Conservation (phyloP, 2,113 vertebrate genomes). For the Echinops telfairi region DNA sequence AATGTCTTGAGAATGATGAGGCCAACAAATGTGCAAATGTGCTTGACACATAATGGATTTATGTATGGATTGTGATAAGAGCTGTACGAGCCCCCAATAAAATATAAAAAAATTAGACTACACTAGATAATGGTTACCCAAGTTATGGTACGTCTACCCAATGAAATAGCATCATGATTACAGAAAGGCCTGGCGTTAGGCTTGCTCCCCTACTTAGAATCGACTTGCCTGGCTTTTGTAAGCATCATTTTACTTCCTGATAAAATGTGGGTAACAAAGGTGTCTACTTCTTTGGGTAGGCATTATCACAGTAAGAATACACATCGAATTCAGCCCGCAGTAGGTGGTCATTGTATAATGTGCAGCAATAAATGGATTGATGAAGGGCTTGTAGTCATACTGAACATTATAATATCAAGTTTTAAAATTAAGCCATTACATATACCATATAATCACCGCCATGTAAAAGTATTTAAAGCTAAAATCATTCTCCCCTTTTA, state of each 20-base stretch:
- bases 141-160: not conserved
- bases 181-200: not conserved
- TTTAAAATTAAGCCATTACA: conserved; percentile 45
- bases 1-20: too few species aligned
- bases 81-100: too few species aligned
- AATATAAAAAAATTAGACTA: too few species aligned
- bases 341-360: not conserved
- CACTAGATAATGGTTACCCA: too few species aligned
- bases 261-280: not conserved
- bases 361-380: not conserved
- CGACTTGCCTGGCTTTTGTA: not conserved
- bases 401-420: conserved; percentile 1
- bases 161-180: not conserved
- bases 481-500: not conserved
- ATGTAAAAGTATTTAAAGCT: not conserved
- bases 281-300: not conserved
- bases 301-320: not conserved
- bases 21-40: too few species aligned
- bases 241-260: not conserved
- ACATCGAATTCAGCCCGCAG: not conserved
- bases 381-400: not conserved
- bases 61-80: too few species aligned
- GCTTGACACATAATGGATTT: too few species aligned
- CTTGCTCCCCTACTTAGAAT: not conserved
- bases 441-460: not conserved